Conservation (phyloP, 2,888 invertebrate genomes). For the Drosophila tripunctata region DNA sequence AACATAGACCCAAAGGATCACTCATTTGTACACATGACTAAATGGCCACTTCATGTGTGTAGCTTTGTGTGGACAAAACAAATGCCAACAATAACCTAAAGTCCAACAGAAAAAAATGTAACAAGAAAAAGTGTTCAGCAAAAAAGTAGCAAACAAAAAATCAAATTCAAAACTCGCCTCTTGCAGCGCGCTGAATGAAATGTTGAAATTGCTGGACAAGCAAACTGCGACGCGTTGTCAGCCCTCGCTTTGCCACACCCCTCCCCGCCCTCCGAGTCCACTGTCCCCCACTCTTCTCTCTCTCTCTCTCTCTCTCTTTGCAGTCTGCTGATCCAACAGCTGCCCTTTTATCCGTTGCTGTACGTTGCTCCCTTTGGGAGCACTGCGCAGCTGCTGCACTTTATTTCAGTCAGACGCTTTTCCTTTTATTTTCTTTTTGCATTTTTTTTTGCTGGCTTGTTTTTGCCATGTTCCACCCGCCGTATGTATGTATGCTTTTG, state of each 20-base stretch:
- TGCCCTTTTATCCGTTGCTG: constrained; percentile 20
- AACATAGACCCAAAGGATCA: constrained; percentile 2
- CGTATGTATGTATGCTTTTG: constrained; percentile 50
- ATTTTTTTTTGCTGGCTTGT: constrained; percentile 51
- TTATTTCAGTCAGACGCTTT: constrained; percentile 70
- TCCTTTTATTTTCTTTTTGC: constrained; percentile 3
- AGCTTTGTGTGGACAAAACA: constrained; percentile 20
- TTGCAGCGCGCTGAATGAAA: constrained; percentile 68
- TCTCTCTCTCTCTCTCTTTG: not conserved
- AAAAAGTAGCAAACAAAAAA: constrained; percentile 33
- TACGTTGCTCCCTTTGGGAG: constrained; percentile 38
- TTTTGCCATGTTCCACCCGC: constrained; percentile 49
- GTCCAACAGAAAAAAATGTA: constrained; percentile 11
- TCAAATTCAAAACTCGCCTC: constrained; percentile 67
- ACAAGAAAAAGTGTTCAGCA: not conserved
- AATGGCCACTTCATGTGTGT: constrained; percentile 12
- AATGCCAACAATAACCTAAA: constrained; percentile 41
- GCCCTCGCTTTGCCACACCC: not conserved
- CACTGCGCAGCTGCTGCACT: constrained; percentile 75
- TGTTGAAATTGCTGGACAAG: constrained; percentile 60
- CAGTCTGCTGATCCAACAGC: constrained; percentile 12
- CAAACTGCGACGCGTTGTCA: constrained; percentile 45
- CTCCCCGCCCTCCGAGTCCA: no score
- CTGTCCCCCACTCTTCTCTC: not conserved
- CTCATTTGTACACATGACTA: constrained; percentile 21